A percentile compares a stretch with the other conserved stretches of the same genome.
These are phyloP conservation scores for Schizaphis graminum DNA, from an alignment of 2,888 invertebrate species.

Conservation along the genomic window DNA sequence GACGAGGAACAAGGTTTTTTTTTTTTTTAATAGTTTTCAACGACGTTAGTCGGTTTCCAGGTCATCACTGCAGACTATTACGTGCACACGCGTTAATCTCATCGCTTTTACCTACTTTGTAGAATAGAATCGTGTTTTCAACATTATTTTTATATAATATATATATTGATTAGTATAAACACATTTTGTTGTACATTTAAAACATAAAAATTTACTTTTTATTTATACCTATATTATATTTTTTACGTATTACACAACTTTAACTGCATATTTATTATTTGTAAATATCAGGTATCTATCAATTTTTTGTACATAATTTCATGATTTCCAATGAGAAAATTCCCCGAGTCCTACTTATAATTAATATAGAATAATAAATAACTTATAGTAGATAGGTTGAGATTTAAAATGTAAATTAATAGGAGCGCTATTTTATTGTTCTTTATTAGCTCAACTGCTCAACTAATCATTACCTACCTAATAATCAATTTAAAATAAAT, in stretches of 20 bases:
- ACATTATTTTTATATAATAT: background rate
- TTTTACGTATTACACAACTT: background rate
- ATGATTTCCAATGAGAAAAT: background rate
- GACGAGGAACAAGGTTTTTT: background rate
- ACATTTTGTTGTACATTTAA: background rate
- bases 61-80: background rate
- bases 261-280: background rate
- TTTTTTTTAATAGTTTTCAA: background rate
- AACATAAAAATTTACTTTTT: background rate
- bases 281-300: background rate
- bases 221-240: background rate
- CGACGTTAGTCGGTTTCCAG: background rate
- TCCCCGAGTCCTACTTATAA: background rate
- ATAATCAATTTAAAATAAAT: too few relatives aligned
- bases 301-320: background rate
- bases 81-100: background rate
- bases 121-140: background rate
- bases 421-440: background rate
- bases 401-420: background rate
- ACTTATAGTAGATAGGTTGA: background rate
- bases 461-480: too few relatives aligned
- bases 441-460: too few relatives aligned
- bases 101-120: background rate
- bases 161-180: background rate
- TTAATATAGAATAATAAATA: background rate